Evolutionary conservation across 2,888 invertebrate species (phyloP).

Genomic region (Ochropacha duplaris): DNA sequence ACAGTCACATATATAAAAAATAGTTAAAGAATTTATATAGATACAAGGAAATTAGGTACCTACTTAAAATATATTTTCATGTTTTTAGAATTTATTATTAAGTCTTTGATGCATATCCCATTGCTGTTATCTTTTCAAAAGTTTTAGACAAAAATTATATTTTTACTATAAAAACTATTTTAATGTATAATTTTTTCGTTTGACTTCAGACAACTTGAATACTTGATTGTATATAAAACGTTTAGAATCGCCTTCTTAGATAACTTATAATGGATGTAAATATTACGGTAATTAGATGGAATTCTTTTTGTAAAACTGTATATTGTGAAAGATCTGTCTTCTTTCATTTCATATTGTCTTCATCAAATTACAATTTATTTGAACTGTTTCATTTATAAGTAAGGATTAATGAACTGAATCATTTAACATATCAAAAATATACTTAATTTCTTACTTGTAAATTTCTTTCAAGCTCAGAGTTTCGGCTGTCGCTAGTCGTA

Average conservation of each 20-base stretch:
- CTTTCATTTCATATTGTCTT: background rate
- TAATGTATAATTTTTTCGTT: slow-evolving; percentile 19
- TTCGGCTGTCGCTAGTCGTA: background rate
- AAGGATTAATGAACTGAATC: background rate
- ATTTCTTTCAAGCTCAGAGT: background rate
- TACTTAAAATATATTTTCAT: slow-evolving; percentile 34
- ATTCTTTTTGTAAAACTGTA: slow-evolving; percentile 39
- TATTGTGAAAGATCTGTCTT: background rate
- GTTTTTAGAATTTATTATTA: slow-evolving; percentile 35
- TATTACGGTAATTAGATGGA: slow-evolving; percentile 45
- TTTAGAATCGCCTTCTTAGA: slow-evolving; percentile 77
- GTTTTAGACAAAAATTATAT: slow-evolving; percentile 39
- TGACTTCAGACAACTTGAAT: slow-evolving; percentile 34
- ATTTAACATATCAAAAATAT: background rate
- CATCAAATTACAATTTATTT: background rate
- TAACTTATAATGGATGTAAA: slow-evolving; percentile 53
- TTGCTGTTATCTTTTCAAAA: slow-evolving; percentile 26
- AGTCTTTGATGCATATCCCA: slow-evolving; percentile 58
- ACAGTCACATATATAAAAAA: slow-evolving; percentile 12
- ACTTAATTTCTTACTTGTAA: background rate
- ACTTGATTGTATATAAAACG: slow-evolving; percentile 51
- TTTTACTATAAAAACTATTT: slow-evolving; percentile 29
- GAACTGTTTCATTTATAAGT: background rate
- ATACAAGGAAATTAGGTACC: slow-evolving; percentile 31
- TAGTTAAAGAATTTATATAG: slow-evolving; percentile 21